These are phyloP conservation scores for Eristalis tenax DNA, from an alignment of 2,888 invertebrate genomes.

Conservation along the genomic window DNA sequence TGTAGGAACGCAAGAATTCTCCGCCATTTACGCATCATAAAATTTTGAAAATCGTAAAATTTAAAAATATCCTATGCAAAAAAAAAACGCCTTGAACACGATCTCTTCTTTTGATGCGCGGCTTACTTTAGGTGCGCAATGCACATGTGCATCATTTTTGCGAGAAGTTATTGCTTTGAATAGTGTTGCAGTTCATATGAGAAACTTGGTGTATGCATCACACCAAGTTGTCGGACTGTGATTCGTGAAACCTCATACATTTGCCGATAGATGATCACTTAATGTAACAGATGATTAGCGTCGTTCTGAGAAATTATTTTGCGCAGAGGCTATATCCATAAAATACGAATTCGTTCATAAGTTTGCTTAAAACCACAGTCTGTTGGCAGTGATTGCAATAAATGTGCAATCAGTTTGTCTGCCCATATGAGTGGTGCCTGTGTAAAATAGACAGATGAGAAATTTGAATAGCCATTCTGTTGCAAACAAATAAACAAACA, in stretches of 20 bases:
- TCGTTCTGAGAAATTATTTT: neutral
- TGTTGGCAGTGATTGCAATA: neutral
- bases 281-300: too few species aligned
- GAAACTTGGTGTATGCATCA: too few species aligned
- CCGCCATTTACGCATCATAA: slow-evolving; percentile 39
- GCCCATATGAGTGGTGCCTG: too few species aligned
- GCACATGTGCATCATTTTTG: neutral
- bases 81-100: neutral
- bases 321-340: neutral
- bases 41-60: slow-evolving; percentile 39
- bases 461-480: neutral
- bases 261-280: neutral
- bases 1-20: slow-evolving; percentile 10
- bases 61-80: neutral
- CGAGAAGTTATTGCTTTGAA: neutral
- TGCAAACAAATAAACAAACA: neutral
- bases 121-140: neutral
- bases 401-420: neutral
- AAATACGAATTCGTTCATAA: neutral
- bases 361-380: neutral
- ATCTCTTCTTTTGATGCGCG: neutral
- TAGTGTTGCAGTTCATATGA: neutral
- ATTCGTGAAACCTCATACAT: neutral
- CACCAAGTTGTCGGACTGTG: neutral
- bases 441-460: too few species aligned